Base-by-base conservation (phyloP, 2,888 invertebrate species). In the Pterobdella sp. region DNA sequence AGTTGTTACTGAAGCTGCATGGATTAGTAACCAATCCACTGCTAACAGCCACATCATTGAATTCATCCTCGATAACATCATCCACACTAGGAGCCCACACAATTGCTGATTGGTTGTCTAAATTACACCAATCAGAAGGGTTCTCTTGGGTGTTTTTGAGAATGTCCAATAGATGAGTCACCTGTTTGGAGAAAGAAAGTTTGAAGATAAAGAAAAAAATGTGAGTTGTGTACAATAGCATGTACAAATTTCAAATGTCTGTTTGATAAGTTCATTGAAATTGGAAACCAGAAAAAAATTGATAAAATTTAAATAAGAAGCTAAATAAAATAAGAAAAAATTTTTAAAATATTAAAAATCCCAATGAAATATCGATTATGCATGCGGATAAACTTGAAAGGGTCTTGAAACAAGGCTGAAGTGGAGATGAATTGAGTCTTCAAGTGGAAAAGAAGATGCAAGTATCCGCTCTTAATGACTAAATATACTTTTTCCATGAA, bases 41-140 rank as follows among this genome's bases (percentile, higher is more conserved):
- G n/a, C 52, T 52, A 0, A 29, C 42, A 18, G 10, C 37, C 35
- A 22, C 42, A 35, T n/a, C 10, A 14, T 71, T 56, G 34, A 35
- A 60, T 32, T 71, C 71, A 7, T 68, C 68, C 22, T 63, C 71
- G 18, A 71, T 71, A 34, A 71, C 71, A 63, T 71, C 71, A 71
- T 71, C 71, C 3, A 71, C 71, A 34, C 71, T 31, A 14, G 42
- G 71, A 10, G 56, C 71, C 71, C 71, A 71, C n/a, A 71, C 36
- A 36, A 71, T 71, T 18, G 52, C 63, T 52, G 71, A 71, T 71
- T 71, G 71, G 71, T 63, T 71, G 31, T 71, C 71, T 29, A 71
- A 32, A n/a, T 42, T 52, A 14, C 35, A 56, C 71, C 71, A 71
- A 63, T 71, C 71, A 71, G 71, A 34, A 63, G 60, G 22, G 35